Evolutionary conservation across 2,113 vertebrate species (phyloP), one percentile per base, ranked within the genome.

Genomic region (Crypturellus undulatus): DNA sequence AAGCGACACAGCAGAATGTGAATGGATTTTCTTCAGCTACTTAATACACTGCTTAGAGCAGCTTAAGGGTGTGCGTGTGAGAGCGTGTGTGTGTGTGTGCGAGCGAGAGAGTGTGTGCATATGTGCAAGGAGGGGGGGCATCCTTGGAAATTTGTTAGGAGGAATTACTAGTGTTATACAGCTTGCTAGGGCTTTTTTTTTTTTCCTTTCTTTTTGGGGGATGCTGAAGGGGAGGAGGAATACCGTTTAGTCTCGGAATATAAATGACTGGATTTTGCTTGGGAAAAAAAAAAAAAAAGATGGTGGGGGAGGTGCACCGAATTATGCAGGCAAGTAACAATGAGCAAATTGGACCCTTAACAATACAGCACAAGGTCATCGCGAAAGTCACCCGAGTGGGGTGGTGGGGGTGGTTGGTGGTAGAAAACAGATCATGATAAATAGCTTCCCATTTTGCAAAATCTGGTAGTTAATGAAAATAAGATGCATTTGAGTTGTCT

Each of bases 381-480:
- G 97, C 84, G 97, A 99, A 99, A 99, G 99, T 99, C 99, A 97
- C 93, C 76, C 97, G 97, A 97, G 97, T 96, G 96, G 97, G 98
- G 97, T 97, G 97, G 97, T 94, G 96, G 96, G 98, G 98, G 97
- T 98, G 97, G 98, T 98, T 98, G 98, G 98, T 98, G 97, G 98
- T 98, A 98, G 98, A 98, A 98, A 99, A 98, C 97, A 98, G 98
- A 99, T 99, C 98, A 98, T 99, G 98, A 99, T 99, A 99, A 99
- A 99, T 99, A 98, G 98, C 98, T 98, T 99, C 98, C 98, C 98
- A 98, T 99, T 99, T 98, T 99, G 98, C 98, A 98, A 99, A 99
- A 99, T 98, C 97, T 98, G 98, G 98, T 98, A 98, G 98, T 98
- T 99, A 99, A 99, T 99, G 98, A 98, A 98, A 98, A 98, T 98